phyloP scores from a whole-genome alignment of 2,888 invertebrate genomes.

The Cantharis rufa region DNA sequence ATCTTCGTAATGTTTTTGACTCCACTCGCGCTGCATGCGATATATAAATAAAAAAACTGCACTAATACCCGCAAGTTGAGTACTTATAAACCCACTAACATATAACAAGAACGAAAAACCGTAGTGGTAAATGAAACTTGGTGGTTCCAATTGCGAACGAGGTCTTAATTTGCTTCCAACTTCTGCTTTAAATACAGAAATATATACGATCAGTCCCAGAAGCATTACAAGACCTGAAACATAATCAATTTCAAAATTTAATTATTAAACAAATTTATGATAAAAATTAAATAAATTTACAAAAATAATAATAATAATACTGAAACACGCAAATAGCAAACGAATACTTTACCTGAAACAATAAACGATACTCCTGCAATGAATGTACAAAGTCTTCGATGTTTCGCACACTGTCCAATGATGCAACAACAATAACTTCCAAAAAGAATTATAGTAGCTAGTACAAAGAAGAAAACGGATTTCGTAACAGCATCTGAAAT shows the following conservation, averaged over 20 bases:
- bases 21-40: constrained; percentile 68
- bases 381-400: constrained; percentile 79
- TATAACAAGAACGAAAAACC: constrained; percentile 88
- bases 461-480: constrained; percentile 80
- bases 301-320: no score
- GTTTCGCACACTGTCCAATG: constrained; percentile 77
- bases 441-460: constrained; percentile 76
- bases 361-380: constrained; percentile 86
- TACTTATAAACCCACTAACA: constrained; percentile 81
- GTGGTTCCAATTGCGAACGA: constrained; percentile 75
- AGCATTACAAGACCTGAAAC: constrained; percentile 84
- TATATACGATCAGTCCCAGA: constrained; percentile 89
- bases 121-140: constrained; percentile 83
- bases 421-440: constrained; percentile 81
- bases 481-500: constrained; percentile 81
- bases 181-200: constrained; percentile 90
- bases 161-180: constrained; percentile 84
- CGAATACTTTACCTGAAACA: constrained; percentile 71
- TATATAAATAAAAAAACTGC: constrained; percentile 87
- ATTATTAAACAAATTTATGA: not conserved
- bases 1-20: constrained; percentile 59
- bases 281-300: no score
- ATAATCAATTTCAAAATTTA: constrained; percentile 16
- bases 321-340: not conserved
- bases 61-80: constrained; percentile 83